Evolutionary conservation across 2,113 vertebrate species (phyloP).

Genomic region (Peromyscus californicus): DNA sequence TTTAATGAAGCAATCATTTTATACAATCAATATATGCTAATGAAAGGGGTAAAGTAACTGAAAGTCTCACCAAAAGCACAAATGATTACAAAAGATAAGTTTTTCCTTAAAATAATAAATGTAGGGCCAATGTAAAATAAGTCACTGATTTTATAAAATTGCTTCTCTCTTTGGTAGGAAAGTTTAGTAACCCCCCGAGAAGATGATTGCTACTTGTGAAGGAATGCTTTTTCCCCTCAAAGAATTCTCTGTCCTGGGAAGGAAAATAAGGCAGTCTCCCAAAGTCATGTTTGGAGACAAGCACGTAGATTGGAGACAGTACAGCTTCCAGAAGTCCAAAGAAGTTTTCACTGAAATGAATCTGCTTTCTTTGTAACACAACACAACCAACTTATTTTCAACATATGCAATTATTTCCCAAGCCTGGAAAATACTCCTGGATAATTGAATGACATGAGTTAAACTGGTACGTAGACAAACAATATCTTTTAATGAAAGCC

Average conservation of each 20-base stretch:
- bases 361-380: constrained; percentile 78
- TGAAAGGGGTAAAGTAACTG: neutral
- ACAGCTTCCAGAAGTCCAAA: constrained; percentile 45
- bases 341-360: constrained; percentile 45
- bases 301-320: constrained; percentile 65
- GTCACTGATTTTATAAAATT: constrained; percentile 9
- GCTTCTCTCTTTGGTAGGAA: constrained; percentile 23
- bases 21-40: neutral
- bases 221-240: constrained; percentile 39
- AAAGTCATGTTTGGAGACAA: neutral
- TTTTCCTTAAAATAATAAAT: neutral
- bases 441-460: constrained; percentile 78
- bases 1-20: neutral
- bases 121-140: constrained; percentile 1
- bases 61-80: neutral
- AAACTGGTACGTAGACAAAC: constrained; percentile 76
- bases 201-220: constrained; percentile 11
- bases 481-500: constrained; percentile 81
- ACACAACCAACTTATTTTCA: constrained; percentile 70
- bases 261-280: constrained; percentile 39
- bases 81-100: neutral
- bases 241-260: constrained; percentile 52
- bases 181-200: constrained; percentile 4
- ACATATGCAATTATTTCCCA: constrained; percentile 65
- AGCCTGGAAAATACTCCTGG: constrained; percentile 63